These are phyloP conservation scores for Elephantulus edwardii DNA, from an alignment of 2,113 vertebrate species.

Conservation along the genomic window DNA sequence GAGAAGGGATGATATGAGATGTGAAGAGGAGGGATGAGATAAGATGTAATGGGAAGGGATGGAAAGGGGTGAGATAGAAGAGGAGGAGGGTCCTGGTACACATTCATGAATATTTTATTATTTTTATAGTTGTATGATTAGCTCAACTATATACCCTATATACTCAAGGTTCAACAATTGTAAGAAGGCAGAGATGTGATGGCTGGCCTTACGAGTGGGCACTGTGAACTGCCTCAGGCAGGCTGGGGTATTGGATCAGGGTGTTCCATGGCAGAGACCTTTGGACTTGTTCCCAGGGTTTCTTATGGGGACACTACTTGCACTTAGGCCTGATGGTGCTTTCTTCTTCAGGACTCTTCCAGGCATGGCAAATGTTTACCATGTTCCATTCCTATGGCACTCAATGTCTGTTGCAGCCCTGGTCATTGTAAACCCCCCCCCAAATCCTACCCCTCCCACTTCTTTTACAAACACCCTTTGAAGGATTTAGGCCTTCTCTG, in stretches of 20 bases:
- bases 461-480: too few relatives aligned
- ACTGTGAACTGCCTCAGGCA: too few relatives aligned
- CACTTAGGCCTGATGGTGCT: background rate
- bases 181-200: background rate
- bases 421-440: background rate
- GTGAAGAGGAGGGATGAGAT: background rate
- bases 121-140: background rate
- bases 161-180: background rate
- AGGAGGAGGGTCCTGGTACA: background rate
- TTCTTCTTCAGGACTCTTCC: background rate
- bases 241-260: background rate
- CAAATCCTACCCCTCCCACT: too few relatives aligned
- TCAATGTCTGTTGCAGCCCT: background rate
- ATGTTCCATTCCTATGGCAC: background rate
- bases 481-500: too few relatives aligned
- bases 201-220: background rate
- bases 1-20: background rate
- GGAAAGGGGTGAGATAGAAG: background rate
- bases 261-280: background rate
- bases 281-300: background rate
- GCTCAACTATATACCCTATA: background rate
- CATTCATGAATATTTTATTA: background rate
- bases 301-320: background rate
- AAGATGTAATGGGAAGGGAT: background rate
- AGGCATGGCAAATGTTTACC: background rate